A percentile compares a stretch with the other conserved stretches of the same genome.
phyloP scores from a whole-genome alignment of 2,797 vertebrate genomes.

The Cryptoblepharus egeriae region DNA sequence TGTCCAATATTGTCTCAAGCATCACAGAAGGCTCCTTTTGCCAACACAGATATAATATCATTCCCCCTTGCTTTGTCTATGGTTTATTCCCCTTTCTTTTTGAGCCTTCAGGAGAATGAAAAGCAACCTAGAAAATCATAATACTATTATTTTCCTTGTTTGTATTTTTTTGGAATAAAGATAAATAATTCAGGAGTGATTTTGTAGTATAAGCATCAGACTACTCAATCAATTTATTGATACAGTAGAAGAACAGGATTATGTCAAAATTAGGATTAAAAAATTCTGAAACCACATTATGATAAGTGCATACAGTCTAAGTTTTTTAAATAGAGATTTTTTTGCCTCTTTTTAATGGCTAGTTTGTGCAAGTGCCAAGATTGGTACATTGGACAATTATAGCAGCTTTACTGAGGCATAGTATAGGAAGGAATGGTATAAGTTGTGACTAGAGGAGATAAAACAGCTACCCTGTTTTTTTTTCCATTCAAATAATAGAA shows the following conservation, averaged over 20 bases:
- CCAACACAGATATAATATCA: neutral
- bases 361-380: slow-evolving; percentile 28
- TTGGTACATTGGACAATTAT: neutral
- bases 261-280: too few relatives aligned
- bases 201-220: slow-evolving; percentile 55
- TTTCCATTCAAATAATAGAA: too few relatives aligned
- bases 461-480: too few relatives aligned
- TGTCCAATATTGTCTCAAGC: neutral
- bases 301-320: neutral
- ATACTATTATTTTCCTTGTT: slow-evolving; percentile 34
- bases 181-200: slow-evolving; percentile 61
- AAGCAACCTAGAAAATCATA: slow-evolving; percentile 10
- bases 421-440: slow-evolving; percentile 17
- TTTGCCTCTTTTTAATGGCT: slow-evolving; percentile 14
- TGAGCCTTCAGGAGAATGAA: neutral
- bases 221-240: neutral
- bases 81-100: neutral
- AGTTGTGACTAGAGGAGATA: too few relatives aligned
- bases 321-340: slow-evolving; percentile 29
- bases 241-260: too few relatives aligned
- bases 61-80: slow-evolving; percentile 22
- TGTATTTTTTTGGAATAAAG: slow-evolving; percentile 35
- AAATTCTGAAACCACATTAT: too few relatives aligned
- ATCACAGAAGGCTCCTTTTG: slow-evolving; percentile 11
- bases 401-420: slow-evolving; percentile 30